These are phyloP conservation scores for Drosophila testacea DNA, from an alignment of 2,888 invertebrate genomes.

Conservation along the genomic window DNA sequence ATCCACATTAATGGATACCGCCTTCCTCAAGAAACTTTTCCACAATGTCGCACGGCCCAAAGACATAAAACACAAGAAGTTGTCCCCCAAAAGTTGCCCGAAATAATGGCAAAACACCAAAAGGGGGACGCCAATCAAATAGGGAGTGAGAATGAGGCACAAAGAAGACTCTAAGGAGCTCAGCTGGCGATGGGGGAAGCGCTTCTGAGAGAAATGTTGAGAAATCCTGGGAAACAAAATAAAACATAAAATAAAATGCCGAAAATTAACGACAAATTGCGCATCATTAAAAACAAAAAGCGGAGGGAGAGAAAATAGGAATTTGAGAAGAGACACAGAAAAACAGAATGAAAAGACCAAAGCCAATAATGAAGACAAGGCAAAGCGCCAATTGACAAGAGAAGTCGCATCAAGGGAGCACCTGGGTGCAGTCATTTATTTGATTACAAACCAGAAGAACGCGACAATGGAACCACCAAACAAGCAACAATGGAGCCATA, in stretches of 20 bases:
- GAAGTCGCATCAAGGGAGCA: slow-evolving; percentile 35
- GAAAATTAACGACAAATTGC: slow-evolving; percentile 81
- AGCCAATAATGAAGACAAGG: slow-evolving; percentile 67
- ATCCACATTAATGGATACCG: slow-evolving; percentile 63
- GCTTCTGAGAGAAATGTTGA: slow-evolving; percentile 28
- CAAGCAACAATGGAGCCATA: slow-evolving; percentile 11
- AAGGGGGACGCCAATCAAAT: slow-evolving; percentile 30
- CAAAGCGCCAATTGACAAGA: slow-evolving; percentile 31
- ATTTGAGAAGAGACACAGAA: slow-evolving; percentile 4
- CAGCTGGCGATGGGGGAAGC: slow-evolving; percentile 42
- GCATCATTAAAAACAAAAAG: slow-evolving; percentile 72
- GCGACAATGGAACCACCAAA: slow-evolving; percentile 47
- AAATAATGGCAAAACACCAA: slow-evolving; percentile 47
- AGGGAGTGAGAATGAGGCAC: neutral
- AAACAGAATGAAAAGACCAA: slow-evolving; percentile 21
- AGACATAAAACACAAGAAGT: slow-evolving; percentile 70
- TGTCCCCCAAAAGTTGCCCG: slow-evolving; percentile 47
- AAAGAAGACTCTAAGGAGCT: slow-evolving; percentile 25
- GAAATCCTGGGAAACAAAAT: slow-evolving; percentile 54
- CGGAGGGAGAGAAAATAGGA: neutral
- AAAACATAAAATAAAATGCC: slow-evolving; percentile 70
- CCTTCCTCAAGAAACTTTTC: slow-evolving; percentile 55
- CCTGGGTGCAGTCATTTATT: slow-evolving; percentile 75
- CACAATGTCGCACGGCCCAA: slow-evolving; percentile 58
- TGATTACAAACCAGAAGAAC: slow-evolving; percentile 67